Percentiles rank a stretch among this genome's conserved stretches.
These are phyloP conservation scores for Kryptolebias marmoratus DNA, from an alignment of 2,113 vertebrate species.

Conservation along the genomic window DNA sequence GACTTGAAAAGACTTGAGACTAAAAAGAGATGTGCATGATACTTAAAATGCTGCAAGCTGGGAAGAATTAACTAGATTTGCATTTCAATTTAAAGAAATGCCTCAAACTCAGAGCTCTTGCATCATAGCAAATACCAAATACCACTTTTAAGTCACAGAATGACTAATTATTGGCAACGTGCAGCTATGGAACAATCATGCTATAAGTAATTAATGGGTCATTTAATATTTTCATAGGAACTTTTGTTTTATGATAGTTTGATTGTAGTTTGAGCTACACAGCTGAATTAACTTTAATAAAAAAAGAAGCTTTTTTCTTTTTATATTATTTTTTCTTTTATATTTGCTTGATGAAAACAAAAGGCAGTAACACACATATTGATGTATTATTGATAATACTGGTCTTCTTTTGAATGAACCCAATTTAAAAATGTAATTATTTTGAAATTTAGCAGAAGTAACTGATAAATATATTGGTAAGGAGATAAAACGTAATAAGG, in stretches of 20 bases:
- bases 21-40: background rate
- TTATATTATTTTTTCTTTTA: background rate
- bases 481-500: background rate
- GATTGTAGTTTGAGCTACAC: background rate
- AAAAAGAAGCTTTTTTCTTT: background rate
- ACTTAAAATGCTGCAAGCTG: background rate
- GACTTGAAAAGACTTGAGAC: background rate
- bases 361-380: background rate
- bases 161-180: slow-evolving; percentile 5
- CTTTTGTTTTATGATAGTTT: background rate
- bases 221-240: background rate
- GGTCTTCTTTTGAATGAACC: too few species aligned
- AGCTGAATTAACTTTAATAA: background rate
- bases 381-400: too few species aligned
- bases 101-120: too few species aligned
- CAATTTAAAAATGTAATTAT: too few species aligned
- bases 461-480: background rate
- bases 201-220: slow-evolving; percentile 10
- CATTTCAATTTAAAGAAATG: background rate
- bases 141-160: background rate
- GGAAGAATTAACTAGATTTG: background rate
- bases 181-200: background rate
- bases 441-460: too few species aligned
- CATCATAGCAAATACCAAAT: background rate
- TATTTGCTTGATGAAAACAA: background rate